phyloP scores from a whole-genome alignment of 2,797 vertebrate genomes.

The Galago senegalensis region DNA sequence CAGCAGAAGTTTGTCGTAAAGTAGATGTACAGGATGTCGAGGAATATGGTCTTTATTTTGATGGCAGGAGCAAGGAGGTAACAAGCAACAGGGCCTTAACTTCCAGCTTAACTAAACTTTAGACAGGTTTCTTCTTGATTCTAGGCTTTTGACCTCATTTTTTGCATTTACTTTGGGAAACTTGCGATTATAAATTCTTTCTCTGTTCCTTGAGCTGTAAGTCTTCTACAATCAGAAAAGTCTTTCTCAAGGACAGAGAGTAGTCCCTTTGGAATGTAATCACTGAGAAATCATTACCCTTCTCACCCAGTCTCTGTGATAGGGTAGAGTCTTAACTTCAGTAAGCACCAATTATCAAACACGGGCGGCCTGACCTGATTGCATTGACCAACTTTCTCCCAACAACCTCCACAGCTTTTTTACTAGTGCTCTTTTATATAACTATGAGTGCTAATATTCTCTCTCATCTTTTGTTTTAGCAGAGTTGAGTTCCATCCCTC shows the following conservation, averaged over 20 bases:
- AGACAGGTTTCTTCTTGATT: not conserved
- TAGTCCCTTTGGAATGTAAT: not conserved
- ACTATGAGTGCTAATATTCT: not conserved
- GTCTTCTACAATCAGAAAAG: not conserved
- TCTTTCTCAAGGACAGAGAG: not conserved
- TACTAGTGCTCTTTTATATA: not conserved
- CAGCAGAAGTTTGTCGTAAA: not conserved
- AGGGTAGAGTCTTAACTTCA: not conserved
- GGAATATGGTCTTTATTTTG: not conserved
- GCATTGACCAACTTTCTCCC: not conserved
- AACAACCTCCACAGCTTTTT: not conserved
- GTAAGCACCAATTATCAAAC: not conserved
- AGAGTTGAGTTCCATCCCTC: not conserved
- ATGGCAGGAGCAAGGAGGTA: not conserved
- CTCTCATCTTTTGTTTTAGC: not conserved
- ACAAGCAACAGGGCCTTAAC: not conserved
- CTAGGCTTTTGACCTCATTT: not conserved
- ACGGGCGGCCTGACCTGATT: not conserved
- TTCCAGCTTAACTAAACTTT: not conserved
- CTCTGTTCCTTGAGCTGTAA: slow-evolving; percentile 2
- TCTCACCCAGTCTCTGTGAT: not conserved
- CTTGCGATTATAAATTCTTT: not conserved
- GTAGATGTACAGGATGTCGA: not conserved
- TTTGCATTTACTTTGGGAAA: slow-evolving; percentile 24
- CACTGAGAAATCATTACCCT: not conserved